These are phyloP conservation scores for Anguilla japonica DNA, from an alignment of 2,113 vertebrate genomes.

Conservation along the genomic window DNA sequence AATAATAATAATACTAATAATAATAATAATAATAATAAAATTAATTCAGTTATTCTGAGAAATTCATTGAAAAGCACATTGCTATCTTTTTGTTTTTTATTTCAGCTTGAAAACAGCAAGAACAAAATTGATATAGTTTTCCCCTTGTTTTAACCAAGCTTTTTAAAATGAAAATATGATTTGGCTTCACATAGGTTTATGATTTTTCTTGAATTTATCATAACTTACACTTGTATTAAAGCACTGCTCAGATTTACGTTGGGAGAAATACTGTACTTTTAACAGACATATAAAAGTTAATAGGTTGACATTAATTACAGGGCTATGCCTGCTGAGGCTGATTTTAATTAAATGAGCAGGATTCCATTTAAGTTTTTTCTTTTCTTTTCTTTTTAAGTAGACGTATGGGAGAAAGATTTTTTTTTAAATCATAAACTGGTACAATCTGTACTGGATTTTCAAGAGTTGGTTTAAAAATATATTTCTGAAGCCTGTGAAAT, in stretches of 20 bases:
- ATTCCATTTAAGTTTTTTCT: constrained; percentile 42
- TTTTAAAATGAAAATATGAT: neutral
- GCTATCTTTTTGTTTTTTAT: no score
- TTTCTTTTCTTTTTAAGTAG: constrained; percentile 28
- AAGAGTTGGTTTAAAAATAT: neutral
- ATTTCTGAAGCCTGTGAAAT: neutral
- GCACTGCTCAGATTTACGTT: constrained; percentile 36
- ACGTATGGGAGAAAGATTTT: constrained; percentile 8
- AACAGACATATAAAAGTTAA: constrained; percentile 49
- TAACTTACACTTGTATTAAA: constrained; percentile 20
- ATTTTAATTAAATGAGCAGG: constrained; percentile 46
- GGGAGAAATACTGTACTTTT: constrained; percentile 37
- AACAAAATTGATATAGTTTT: neutral
- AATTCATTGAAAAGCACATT: no score
- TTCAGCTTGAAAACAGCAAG: no score
- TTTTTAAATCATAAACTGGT: neutral
- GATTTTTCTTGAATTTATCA: neutral
- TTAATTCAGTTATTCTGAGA: no score
- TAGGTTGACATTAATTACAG: constrained; percentile 54
- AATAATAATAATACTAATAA: no score
- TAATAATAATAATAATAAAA: no score
- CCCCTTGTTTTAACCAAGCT: no score
- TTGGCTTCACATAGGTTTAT: neutral
- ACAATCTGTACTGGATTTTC: neutral
- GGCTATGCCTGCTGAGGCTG: constrained; percentile 44